Base-by-base conservation (phyloP, 2,797 vertebrate genomes). In the Halcyon badia region DNA sequence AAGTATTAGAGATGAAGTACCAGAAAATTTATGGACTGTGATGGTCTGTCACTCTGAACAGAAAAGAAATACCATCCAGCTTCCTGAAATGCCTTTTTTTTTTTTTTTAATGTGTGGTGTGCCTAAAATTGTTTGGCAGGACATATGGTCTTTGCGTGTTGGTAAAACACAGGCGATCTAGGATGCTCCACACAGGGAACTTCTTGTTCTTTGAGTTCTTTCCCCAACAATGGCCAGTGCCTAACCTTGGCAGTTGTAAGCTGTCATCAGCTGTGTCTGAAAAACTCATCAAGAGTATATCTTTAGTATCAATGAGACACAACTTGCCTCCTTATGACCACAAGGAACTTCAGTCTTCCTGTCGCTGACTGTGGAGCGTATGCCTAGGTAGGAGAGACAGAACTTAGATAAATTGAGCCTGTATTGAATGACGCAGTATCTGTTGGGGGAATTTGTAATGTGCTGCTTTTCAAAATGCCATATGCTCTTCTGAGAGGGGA, bases 21-120 rank as follows among this genome's bases (percentile, higher is more conserved):
- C 54, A 87, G 95, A 54, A 95, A 90, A 94, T 89, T 82, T 87
- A 87, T 90, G 94, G 88, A 42, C 83, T 96, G 94, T 89, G 61
- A 90, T 93, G 88, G 93, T 96, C 94, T 96, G 86, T 94, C 88
- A 89, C 88, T 96, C 90, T 17, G 83, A 86, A 71, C 57, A 75
- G 87, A 25, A 81, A 77, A 91, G 72, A 86, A 95, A 91, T 95
- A 49, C 58, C 87, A 84, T 86, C 80, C 51, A 79, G 46, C 61
- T 95, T 94, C 87, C 77, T 90, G 87, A 94, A 95, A 48, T 88
- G 69, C 22, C 64, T 83, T 49, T 31, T 93, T 72, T 86, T 69
- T n/a, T 31, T 31, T 54, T 54, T 28, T 52, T 51, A 7, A 37
- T 75, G 72, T 2, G 0, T 83, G 62, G 60, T 72, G 17, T 58